Evolutionary conservation across 2,888 invertebrate genomes (phyloP).

Genomic region (Melipona beecheii): DNA sequence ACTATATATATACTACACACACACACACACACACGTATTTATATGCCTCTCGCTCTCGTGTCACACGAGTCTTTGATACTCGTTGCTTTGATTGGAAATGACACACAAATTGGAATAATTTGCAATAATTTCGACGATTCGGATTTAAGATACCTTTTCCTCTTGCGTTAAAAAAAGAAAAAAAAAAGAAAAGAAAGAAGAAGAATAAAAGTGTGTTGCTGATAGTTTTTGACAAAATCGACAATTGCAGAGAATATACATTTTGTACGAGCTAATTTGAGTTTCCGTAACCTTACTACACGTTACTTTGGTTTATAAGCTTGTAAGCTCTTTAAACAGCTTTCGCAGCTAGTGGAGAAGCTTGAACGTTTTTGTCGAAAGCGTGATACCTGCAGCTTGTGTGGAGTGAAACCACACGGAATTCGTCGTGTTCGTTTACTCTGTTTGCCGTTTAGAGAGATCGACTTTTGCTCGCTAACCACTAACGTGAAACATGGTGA

Average conservation of each 20-base stretch:
- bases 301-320: conserved; percentile 38
- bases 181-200: neutral
- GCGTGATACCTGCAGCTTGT: conserved; percentile 30
- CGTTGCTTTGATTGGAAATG: neutral
- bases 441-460: neutral
- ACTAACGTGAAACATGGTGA: conserved; percentile 16
- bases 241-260: neutral
- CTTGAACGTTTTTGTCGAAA: conserved; percentile 39
- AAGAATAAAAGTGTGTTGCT: neutral
- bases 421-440: neutral
- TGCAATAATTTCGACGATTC: neutral
- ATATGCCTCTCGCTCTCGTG: neutral
- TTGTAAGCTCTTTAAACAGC: conserved; percentile 43
- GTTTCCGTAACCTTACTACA: conserved; percentile 27
- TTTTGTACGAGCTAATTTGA: conserved; percentile 14
- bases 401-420: conserved; percentile 22
- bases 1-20: neutral
- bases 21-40: neutral
- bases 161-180: neutral
- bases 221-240: neutral
- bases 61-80: neutral
- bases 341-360: conserved; percentile 54
- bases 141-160: neutral
- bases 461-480: conserved; percentile 1
- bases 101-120: neutral